Evolutionary conservation across 2,888 invertebrate species (phyloP).

Genomic region (Cosmorhoe ocellata): DNA sequence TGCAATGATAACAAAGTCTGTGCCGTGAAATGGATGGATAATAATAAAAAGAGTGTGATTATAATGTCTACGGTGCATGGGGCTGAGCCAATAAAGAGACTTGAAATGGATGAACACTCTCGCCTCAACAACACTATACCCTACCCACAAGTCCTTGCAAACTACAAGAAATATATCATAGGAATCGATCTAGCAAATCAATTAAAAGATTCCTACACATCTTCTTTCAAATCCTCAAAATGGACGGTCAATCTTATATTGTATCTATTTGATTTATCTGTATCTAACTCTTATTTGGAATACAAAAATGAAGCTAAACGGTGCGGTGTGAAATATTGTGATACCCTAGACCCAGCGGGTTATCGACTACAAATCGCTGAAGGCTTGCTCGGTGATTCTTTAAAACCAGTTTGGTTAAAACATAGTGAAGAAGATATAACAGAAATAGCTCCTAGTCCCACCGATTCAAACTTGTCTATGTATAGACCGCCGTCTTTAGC

Average conservation of each 20-base stretch:
- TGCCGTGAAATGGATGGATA: conserved; percentile 44
- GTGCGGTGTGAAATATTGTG: conserved; percentile 14
- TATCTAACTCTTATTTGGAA: conserved; percentile 23
- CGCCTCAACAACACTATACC: conserved; percentile 26
- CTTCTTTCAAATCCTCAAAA: conserved; percentile 41
- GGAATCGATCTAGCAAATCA: conserved; percentile 41
- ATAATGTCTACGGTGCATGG: conserved; percentile 41
- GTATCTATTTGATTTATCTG: conserved; percentile 26
- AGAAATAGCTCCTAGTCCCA: not conserved
- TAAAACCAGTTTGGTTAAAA: not conserved
- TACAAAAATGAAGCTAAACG: conserved; percentile 13
- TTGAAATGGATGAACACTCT: conserved; percentile 3
- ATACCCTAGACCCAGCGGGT: conserved; percentile 30
- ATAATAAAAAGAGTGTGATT: conserved; percentile 37
- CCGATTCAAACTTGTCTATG: not conserved
- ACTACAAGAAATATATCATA: conserved; percentile 43
- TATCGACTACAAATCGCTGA: conserved; percentile 33
- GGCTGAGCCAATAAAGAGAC: conserved; percentile 29
- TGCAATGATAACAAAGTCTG: conserved; percentile 34
- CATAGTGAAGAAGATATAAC: conserved; percentile 1
- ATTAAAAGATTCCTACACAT: conserved; percentile 40
- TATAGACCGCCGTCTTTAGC: conserved; percentile 27
- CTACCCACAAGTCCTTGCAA: conserved; percentile 36
- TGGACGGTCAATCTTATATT: conserved; percentile 44
- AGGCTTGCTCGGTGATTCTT: conserved; percentile 16